These are phyloP conservation scores for Poeciliopsis presidionis DNA, from an alignment of 2,797 vertebrate genomes.

Conservation along the genomic window DNA sequence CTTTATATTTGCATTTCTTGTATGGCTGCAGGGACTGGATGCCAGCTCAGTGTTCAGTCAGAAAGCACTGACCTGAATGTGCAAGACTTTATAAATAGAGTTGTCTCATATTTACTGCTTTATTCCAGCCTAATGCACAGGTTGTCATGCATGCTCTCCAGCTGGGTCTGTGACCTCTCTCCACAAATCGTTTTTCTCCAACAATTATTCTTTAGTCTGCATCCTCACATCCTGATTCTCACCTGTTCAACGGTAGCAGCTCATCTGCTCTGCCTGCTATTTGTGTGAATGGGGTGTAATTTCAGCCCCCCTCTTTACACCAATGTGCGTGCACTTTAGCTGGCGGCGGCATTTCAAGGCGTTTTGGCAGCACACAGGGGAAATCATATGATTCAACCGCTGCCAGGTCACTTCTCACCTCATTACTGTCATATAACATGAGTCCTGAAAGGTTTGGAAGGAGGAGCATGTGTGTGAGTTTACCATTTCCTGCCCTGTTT, in stretches of 20 bases:
- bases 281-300: slow-evolving; percentile 74
- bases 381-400: slow-evolving; percentile 59
- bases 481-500: slow-evolving; percentile 35
- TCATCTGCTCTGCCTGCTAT: slow-evolving; percentile 49
- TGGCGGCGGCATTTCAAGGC: slow-evolving; percentile 32
- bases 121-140: slow-evolving; percentile 62
- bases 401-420: slow-evolving; percentile 55
- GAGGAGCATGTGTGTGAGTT: slow-evolving; percentile 20
- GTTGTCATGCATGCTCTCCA: slow-evolving; percentile 22
- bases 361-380: slow-evolving; percentile 45
- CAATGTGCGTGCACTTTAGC: slow-evolving; percentile 44
- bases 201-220: background rate
- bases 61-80: slow-evolving; percentile 79
- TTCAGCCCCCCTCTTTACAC: slow-evolving; percentile 56
- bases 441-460: slow-evolving; percentile 32
- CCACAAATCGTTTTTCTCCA: background rate
- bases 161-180: background rate
- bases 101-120: slow-evolving; percentile 54
- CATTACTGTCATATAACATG: slow-evolving; percentile 40
- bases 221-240: slow-evolving; percentile 14
- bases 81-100: slow-evolving; percentile 82
- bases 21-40: slow-evolving; percentile 55
- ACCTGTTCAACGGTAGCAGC: slow-evolving; percentile 21
- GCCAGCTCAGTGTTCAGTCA: slow-evolving; percentile 61
- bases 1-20: slow-evolving; percentile 44